These are phyloP conservation scores for Formica exsecta DNA, from an alignment of 1,140 invertebrate species.

Conservation along the genomic window DNA sequence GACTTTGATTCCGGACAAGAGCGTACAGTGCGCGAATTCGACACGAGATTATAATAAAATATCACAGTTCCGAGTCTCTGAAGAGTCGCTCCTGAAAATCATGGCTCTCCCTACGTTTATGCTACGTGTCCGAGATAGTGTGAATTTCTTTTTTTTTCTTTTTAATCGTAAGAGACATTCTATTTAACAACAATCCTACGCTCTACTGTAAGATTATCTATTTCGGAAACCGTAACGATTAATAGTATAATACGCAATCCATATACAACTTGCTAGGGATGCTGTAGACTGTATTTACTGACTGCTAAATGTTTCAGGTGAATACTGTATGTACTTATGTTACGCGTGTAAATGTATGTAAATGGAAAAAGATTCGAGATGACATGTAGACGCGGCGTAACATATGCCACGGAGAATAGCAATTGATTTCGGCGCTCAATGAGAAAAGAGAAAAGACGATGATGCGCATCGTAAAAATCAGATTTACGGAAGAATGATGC, in stretches of 20 bases:
- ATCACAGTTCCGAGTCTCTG: conserved; percentile 81
- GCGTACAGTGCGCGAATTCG: conserved; percentile 68
- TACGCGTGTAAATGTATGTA: conserved; percentile 73
- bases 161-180: conserved; percentile 78
- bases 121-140: conserved; percentile 65
- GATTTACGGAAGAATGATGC: conserved; percentile 67
- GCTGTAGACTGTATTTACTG: conserved; percentile 83
- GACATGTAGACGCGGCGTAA: conserved; percentile 64
- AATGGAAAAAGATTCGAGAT: conserved; percentile 71
- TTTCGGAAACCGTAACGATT: conserved; percentile 81
- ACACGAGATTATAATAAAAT: conserved; percentile 81
- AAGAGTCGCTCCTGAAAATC: conserved; percentile 78
- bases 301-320: conserved; percentile 84
- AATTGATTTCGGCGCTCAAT: conserved; percentile 6
- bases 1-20: conserved; percentile 67
- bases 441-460: conserved; percentile 52
- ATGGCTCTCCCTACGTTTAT: conserved; percentile 78
- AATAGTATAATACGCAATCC: conserved; percentile 81
- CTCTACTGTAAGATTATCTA: conserved; percentile 82
- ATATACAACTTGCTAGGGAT: conserved; percentile 84
- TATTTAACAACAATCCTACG: conserved; percentile 84
- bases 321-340: conserved; percentile 83
- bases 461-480: conserved; percentile 49
- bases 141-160: conserved; percentile 39
- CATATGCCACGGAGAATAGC: not conserved